Evolutionary conservation across 2,113 vertebrate genomes (phyloP).

Genomic region (Diadophis punctatus): DNA sequence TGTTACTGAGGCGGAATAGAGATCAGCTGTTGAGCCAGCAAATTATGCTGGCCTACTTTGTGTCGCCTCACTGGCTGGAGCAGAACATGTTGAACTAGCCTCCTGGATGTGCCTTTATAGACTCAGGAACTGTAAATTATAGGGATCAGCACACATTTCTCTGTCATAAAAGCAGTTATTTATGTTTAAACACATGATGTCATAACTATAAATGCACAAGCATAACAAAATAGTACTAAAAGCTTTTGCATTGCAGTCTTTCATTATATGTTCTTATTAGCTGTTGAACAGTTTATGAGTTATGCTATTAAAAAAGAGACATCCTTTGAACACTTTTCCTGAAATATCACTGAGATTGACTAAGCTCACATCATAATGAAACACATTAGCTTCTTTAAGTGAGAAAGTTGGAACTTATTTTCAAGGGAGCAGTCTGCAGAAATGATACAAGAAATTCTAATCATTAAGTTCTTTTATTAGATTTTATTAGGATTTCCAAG

Average conservation of each 20-base stretch:
- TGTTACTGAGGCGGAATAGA: neutral
- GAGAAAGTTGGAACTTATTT: conserved; percentile 35
- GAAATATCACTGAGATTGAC: conserved; percentile 23
- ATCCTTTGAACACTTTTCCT: conserved; percentile 5
- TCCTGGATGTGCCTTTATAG: neutral
- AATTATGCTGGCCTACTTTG: neutral
- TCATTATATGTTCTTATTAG: conserved; percentile 46
- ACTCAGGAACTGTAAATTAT: conserved; percentile 47
- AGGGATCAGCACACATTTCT: conserved; percentile 8
- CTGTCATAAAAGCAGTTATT: conserved; percentile 40
- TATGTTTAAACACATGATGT: conserved; percentile 43
- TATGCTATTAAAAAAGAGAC: conserved; percentile 42
- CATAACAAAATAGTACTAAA: neutral
- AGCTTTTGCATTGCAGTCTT: conserved; percentile 40
- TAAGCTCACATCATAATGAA: conserved; percentile 33
- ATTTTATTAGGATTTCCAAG: conserved; percentile 28
- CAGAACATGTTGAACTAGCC: neutral
- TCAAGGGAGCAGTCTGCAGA: conserved; percentile 33
- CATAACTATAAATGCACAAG: conserved; percentile 25
- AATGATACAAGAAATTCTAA: conserved; percentile 44
- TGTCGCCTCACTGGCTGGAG: neutral
- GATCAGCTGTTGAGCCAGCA: neutral
- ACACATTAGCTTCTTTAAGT: conserved; percentile 11
- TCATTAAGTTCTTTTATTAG: conserved; percentile 41
- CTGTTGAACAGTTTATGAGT: conserved; percentile 35